Percentiles rank a stretch among this genome's conserved stretches.
These are phyloP conservation scores for Chrysolina haemoptera DNA, from an alignment of 2,888 invertebrate species.

Conservation along the genomic window DNA sequence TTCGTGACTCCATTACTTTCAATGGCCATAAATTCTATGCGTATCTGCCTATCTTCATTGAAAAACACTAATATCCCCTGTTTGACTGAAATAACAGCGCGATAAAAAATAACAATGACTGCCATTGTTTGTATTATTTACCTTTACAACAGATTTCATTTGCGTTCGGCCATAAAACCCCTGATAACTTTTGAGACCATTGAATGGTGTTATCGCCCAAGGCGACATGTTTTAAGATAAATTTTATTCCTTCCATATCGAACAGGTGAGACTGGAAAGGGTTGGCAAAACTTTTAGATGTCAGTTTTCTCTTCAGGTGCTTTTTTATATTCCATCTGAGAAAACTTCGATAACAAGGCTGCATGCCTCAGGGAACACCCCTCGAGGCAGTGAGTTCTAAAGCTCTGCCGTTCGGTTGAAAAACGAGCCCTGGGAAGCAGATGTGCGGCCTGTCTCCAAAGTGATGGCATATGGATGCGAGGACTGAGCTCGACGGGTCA, in stretches of 20 bases:
- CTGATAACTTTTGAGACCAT: conserved; percentile 31
- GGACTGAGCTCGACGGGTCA: no score
- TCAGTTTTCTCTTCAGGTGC: no score
- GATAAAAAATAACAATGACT: conserved; percentile 33
- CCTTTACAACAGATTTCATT: conserved; percentile 41
- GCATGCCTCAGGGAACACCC: no score
- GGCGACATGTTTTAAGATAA: not conserved
- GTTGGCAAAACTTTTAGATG: not conserved
- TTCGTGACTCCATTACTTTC: not conserved
- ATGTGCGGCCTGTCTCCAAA: no score
- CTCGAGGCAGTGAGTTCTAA: no score
- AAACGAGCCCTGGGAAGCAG: no score
- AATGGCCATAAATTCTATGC: not conserved
- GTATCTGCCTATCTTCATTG: not conserved
- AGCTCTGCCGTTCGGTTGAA: no score
- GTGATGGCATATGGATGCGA: no score
- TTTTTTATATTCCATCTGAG: no score
- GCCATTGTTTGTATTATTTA: conserved; percentile 40
- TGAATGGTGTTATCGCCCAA: conserved; percentile 25
- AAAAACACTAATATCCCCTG: conserved; percentile 3
- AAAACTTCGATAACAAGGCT: no score
- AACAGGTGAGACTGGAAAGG: not conserved
- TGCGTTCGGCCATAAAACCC: conserved; percentile 37
- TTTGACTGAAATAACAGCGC: conserved; percentile 25
- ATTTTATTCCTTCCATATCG: not conserved